Evolutionary conservation across 2,888 invertebrate species (phyloP).

Genomic region (Lordiphosa fenestrarum): DNA sequence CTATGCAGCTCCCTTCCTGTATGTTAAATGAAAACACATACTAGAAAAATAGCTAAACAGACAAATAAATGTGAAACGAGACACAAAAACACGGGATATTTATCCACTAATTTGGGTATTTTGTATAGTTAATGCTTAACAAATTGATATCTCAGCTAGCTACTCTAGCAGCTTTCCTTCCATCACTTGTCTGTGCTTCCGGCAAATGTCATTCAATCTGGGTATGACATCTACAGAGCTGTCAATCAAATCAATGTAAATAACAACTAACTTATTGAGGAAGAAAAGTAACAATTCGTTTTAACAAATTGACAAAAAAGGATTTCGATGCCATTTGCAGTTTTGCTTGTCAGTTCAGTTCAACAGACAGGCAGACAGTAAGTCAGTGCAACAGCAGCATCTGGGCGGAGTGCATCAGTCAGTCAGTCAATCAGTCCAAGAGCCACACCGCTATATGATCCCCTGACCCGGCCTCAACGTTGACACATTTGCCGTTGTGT

Average conservation of each 20-base stretch:
- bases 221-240: constrained; percentile 27
- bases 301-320: constrained; percentile 31
- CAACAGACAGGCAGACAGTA: neutral
- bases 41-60: constrained; percentile 45
- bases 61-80: constrained; percentile 42
- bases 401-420: constrained; percentile 17
- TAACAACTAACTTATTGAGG: constrained; percentile 40
- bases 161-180: too few relatives aligned
- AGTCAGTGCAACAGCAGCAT: constrained; percentile 1
- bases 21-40: constrained; percentile 28
- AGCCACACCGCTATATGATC: constrained; percentile 14
- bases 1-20: constrained; percentile 14
- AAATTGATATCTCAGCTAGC: too few relatives aligned
- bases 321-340: constrained; percentile 25
- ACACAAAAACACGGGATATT: neutral
- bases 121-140: too few relatives aligned
- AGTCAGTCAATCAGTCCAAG: constrained; percentile 18
- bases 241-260: constrained; percentile 30
- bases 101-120: too few relatives aligned
- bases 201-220: constrained; percentile 21
- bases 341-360: constrained; percentile 34
- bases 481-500: constrained; percentile 43
- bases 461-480: constrained; percentile 35
- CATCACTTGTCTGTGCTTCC: neutral
- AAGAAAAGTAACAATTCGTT: constrained; percentile 30